These are phyloP conservation scores for Amphipyra berbera DNA, from an alignment of 2,888 invertebrate species.

Conservation along the genomic window DNA sequence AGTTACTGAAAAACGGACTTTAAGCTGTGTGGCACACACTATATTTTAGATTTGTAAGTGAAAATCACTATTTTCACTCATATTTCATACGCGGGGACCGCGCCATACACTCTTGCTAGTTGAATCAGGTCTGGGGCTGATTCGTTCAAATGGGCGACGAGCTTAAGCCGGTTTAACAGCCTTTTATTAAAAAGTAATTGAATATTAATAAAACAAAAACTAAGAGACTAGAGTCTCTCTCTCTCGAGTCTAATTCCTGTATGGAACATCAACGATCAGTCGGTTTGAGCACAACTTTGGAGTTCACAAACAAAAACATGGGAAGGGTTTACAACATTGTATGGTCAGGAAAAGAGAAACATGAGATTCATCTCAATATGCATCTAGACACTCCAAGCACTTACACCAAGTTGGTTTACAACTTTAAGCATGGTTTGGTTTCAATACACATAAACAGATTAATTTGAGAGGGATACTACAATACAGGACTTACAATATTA, in stretches of 20 bases:
- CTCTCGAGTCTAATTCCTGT: constrained; percentile 3
- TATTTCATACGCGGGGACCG: too few relatives aligned
- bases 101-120: too few relatives aligned
- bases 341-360: constrained; percentile 6
- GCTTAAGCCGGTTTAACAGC: too few relatives aligned
- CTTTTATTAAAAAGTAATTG: not conserved
- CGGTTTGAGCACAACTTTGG: constrained; percentile 43
- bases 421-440: not conserved
- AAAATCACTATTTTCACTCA: too few relatives aligned
- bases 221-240: constrained; percentile 16
- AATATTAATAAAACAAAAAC: constrained; percentile 10
- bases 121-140: too few relatives aligned
- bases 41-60: too few relatives aligned
- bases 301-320: constrained; percentile 39
- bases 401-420: not conserved
- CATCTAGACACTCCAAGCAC: not conserved
- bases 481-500: not conserved
- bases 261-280: constrained; percentile 16
- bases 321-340: constrained; percentile 9
- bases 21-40: too few relatives aligned
- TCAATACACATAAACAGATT: constrained; percentile 1
- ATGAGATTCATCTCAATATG: too few relatives aligned
- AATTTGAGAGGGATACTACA: constrained; percentile 21
- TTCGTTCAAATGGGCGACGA: too few relatives aligned
- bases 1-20: too few relatives aligned